Base-by-base conservation (phyloP, 2,888 invertebrate species). In the Caradrina kadenii region DNA sequence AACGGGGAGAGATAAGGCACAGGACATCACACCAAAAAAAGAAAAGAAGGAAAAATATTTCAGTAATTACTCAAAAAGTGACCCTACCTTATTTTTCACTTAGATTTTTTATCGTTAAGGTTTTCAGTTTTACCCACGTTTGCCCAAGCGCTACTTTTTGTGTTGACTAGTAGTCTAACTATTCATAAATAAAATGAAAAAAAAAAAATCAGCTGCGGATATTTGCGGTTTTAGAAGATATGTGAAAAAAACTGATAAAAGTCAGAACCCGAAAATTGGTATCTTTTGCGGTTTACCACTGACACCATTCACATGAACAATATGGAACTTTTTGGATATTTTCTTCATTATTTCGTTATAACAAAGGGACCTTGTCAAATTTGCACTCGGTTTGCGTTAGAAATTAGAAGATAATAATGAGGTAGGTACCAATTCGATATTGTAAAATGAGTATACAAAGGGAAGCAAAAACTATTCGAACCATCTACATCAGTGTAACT, bases 401-500 rank as follows among this genome's bases (percentile, higher is more conserved):
- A 45, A 49, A 49, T 49, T 19, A 49, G 0, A 49, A 19, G n/a
- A 49, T 7, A 49, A 49, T 49, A 49, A n/a, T 49, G 48, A 49
- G 2, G 48, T n/a, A n/a, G n/a, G n/a, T n/a, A n/a, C n/a, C n/a
- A n/a, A n/a, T n/a, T n/a, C n/a, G n/a, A n/a, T n/a, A n/a, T n/a
- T n/a, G n/a, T n/a, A n/a, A n/a, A n/a, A n/a, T n/a, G n/a, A n/a
- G n/a, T n/a, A n/a, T 49, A 26, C 26, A 53, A 53, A 62, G 62
- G 62, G 62, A 62, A 53, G 52, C 52, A 53, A 62, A 53, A 53
- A 62, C 52, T 53, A 62, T 53, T 39, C 62, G 52, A 62, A 53
- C 62, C 62, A 62, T 62, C 52, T 53, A 62, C 52, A 53, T 62
- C 52, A 62, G 62, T 62, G 52, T 53, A n/a, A 62, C 53, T 62